Conservation (phyloP, 1,140 invertebrate species). For the Zophobas atratus region DNA sequence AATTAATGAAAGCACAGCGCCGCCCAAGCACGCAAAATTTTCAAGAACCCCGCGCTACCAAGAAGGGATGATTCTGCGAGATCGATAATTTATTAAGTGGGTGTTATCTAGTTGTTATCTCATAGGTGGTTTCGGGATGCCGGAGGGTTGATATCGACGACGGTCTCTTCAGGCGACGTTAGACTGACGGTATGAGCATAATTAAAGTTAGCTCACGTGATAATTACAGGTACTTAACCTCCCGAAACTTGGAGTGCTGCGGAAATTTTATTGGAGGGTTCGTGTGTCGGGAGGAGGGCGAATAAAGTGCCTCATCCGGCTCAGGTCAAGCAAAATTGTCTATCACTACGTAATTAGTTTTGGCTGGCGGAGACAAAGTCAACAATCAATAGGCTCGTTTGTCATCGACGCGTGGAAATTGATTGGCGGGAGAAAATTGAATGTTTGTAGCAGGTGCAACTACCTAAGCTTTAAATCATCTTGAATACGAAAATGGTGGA, state of each 20-base stretch:
- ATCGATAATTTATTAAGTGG: conserved; percentile 33
- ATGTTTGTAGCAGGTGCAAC: too few species aligned
- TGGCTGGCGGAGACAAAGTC: too few species aligned
- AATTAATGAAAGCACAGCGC: not conserved
- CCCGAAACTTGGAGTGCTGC: conserved; percentile 15
- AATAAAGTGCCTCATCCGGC: not conserved
- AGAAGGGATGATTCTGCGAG: not conserved
- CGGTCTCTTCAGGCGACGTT: conserved; percentile 23
- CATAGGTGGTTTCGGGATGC: not conserved
- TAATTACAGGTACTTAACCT: conserved; percentile 42
- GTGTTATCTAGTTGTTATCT: conserved; percentile 3
- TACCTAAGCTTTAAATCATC: too few species aligned
- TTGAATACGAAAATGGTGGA: too few species aligned
- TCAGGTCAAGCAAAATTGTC: not conserved
- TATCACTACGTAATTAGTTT: not conserved
- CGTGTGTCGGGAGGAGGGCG: conserved; percentile 9
- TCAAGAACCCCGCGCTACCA: not conserved
- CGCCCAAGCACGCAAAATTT: not conserved
- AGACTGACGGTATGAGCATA: conserved; percentile 28
- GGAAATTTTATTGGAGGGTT: conserved; percentile 20
- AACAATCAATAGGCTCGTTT: too few species aligned
- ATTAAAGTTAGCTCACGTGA: conserved; percentile 34
- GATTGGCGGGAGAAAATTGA: too few species aligned
- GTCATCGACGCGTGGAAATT: too few species aligned
- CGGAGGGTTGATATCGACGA: conserved; percentile 26